Conservation (phyloP, 2,888 invertebrate species). For the Heliconius erato region DNA sequence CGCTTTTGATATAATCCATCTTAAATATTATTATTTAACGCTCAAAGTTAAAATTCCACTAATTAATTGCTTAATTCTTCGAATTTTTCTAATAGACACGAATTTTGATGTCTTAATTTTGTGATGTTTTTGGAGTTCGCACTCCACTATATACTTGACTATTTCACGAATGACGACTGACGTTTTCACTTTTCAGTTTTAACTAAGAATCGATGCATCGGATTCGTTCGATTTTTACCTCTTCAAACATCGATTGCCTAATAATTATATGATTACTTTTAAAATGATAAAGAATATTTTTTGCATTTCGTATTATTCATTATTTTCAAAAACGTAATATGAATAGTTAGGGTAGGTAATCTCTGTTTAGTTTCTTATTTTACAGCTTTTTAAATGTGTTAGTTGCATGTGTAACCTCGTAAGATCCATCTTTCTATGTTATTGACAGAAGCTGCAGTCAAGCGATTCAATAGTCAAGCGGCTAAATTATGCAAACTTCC, state of each 20-base stretch:
- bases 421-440: too few species aligned
- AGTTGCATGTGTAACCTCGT: too few species aligned
- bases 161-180: not conserved
- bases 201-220: not conserved
- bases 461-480: too few species aligned
- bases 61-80: not conserved
- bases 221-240: not conserved
- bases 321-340: too few species aligned
- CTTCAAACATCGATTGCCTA: not conserved
- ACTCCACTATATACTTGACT: not conserved
- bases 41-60: not conserved
- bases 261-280: not conserved
- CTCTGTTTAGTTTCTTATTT: too few species aligned
- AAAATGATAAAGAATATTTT: not conserved
- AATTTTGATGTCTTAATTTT: not conserved
- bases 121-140: not conserved
- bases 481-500: too few species aligned
- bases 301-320: too few species aligned
- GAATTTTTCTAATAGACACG: not conserved
- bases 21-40: not conserved
- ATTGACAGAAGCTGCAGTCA: too few species aligned
- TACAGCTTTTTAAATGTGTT: too few species aligned
- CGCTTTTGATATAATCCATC: conserved; percentile 60
- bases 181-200: not conserved
- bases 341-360: too few species aligned